Evolutionary conservation across 2,797 vertebrate species (phyloP).

Genomic region (Neosalanx taihuensis): DNA sequence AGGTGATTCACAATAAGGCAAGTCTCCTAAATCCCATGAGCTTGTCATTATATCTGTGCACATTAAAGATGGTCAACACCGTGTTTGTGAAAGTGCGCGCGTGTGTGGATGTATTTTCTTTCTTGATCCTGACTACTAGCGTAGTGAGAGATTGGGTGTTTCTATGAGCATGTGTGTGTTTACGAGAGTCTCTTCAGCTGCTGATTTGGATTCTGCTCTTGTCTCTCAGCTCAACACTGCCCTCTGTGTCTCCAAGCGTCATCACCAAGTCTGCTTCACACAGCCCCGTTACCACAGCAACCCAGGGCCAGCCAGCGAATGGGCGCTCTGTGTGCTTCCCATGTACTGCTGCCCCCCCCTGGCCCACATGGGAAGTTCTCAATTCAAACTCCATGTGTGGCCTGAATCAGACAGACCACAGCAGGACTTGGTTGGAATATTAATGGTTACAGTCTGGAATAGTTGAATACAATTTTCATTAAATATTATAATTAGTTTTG

Average conservation of each 20-base stretch:
- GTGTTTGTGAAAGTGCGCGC: neutral
- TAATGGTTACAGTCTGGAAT: neutral
- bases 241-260: conserved; percentile 65
- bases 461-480: neutral
- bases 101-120: conserved; percentile 2
- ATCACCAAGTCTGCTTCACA: conserved; percentile 54
- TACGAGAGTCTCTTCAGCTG: conserved; percentile 50
- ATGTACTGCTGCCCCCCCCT: conserved; percentile 68
- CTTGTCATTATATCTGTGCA: neutral
- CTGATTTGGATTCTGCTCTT: conserved; percentile 64
- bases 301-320: conserved; percentile 49
- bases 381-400: neutral
- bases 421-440: neutral
- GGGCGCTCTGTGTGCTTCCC: conserved; percentile 38
- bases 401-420: neutral
- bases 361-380: conserved; percentile 38
- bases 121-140: neutral
- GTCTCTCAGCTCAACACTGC: conserved; percentile 70
- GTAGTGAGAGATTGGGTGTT: neutral
- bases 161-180: conserved; percentile 13
- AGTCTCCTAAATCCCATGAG: conserved; percentile 15
- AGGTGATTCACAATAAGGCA: conserved; percentile 22
- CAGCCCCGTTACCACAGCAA: conserved; percentile 68
- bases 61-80: neutral
- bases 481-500: no score